phyloP scores from a whole-genome alignment of 1,140 invertebrate species.

The Apis mellifera region Amel_HAv3.1 CM009943.2:8514001-8514500 shows the following conservation, averaged over 20 bases:
- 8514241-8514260: conserved; percentile 13
- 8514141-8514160: conserved; percentile 42
- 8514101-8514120: conserved; percentile 64
- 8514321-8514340: no score
- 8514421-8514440: no score
- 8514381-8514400: no score
- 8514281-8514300: no score
- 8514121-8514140: not conserved
- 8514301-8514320: not conserved
- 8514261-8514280: not conserved
- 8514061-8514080: conserved; percentile 65
- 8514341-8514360: not conserved
- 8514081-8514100: conserved; percentile 66
- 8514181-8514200: not conserved
- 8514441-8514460: no score
- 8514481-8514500: no score
- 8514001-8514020: conserved; percentile 65
- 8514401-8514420: no score
- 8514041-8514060: conserved; percentile 64
- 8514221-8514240: not conserved
- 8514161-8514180: conserved; percentile 56
- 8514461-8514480: no score
- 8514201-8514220: not conserved
- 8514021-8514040: conserved; percentile 39
- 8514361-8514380: no score